phyloP scores from a whole-genome alignment of 1,140 invertebrate genomes.

The Agrilus planipennis region DNA sequence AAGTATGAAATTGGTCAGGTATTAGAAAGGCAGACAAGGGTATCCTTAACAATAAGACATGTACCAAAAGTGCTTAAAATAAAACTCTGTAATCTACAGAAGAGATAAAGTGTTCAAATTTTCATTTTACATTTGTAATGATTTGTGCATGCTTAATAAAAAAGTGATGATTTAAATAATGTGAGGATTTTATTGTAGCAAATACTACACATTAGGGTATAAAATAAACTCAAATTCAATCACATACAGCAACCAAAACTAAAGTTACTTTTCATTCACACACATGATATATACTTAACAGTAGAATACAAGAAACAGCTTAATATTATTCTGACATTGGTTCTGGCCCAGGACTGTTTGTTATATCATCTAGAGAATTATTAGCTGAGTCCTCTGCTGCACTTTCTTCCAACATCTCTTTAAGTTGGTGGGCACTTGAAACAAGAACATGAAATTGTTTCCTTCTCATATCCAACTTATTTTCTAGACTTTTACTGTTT shows the following conservation, averaged over 20 bases:
- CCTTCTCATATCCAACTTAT: slow-evolving; percentile 65
- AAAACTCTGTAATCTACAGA: slow-evolving; percentile 38
- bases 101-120: not conserved
- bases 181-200: too few relatives aligned
- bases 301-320: too few relatives aligned
- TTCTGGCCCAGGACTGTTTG: slow-evolving; percentile 24
- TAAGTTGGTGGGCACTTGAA: slow-evolving; percentile 64
- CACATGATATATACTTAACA: too few relatives aligned
- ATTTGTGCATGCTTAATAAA: slow-evolving; percentile 2
- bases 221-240: not conserved
- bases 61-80: slow-evolving; percentile 82
- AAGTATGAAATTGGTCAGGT: slow-evolving; percentile 41
- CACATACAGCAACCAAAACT: not conserved
- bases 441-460: slow-evolving; percentile 85
- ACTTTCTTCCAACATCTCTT: slow-evolving; percentile 56
- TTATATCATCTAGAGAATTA: slow-evolving; percentile 41
- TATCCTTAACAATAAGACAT: slow-evolving; percentile 89
- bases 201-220: too few relatives aligned
- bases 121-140: not conserved
- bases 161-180: slow-evolving; percentile 4
- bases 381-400: slow-evolving; percentile 44
- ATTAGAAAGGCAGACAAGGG: slow-evolving; percentile 55
- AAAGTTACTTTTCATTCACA: too few relatives aligned
- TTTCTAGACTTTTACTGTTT: slow-evolving; percentile 57
- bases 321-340: slow-evolving; percentile 24